Evolutionary conservation across 2,888 invertebrate species (phyloP).

Genomic region (Aplocera efformata): DNA sequence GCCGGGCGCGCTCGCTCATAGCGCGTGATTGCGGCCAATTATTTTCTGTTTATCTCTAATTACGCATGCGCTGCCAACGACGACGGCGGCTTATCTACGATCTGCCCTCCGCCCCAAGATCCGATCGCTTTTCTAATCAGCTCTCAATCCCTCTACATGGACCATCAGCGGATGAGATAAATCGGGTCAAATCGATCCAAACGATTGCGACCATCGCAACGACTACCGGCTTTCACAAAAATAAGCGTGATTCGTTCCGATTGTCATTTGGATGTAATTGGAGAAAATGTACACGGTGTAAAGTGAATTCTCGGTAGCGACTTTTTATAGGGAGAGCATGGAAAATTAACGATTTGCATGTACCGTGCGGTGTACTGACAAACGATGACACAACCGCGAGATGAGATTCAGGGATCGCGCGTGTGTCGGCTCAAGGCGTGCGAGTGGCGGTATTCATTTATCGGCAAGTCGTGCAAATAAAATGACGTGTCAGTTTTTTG

Average conservation of each 20-base stretch:
- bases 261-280: slow-evolving; percentile 50
- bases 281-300: slow-evolving; percentile 43
- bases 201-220: slow-evolving; percentile 35
- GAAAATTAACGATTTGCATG: slow-evolving; percentile 44
- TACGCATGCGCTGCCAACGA: slow-evolving; percentile 78
- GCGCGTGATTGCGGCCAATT: slow-evolving; percentile 78
- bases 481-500: slow-evolving; percentile 71
- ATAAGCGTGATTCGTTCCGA: slow-evolving; percentile 48
- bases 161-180: slow-evolving; percentile 59
- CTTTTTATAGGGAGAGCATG: slow-evolving; percentile 43
- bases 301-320: slow-evolving; percentile 46
- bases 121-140: slow-evolving; percentile 73
- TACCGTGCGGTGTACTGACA: slow-evolving; percentile 29
- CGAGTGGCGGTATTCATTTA: slow-evolving; percentile 70
- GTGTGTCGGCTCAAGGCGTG: slow-evolving; percentile 49
- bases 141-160: slow-evolving; percentile 64
- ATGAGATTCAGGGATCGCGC: slow-evolving; percentile 50
- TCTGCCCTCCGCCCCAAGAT: slow-evolving; percentile 78
- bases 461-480: slow-evolving; percentile 73
- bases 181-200: slow-evolving; percentile 41
- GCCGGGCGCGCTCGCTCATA: slow-evolving; percentile 61
- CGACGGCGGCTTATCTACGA: slow-evolving; percentile 69
- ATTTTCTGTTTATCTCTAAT: slow-evolving; percentile 81
- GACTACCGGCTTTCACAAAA: slow-evolving; percentile 44
- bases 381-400: slow-evolving; percentile 26